These are phyloP conservation scores for Agrochola litura DNA, from an alignment of 2,888 invertebrate species.

Conservation along the genomic window DNA sequence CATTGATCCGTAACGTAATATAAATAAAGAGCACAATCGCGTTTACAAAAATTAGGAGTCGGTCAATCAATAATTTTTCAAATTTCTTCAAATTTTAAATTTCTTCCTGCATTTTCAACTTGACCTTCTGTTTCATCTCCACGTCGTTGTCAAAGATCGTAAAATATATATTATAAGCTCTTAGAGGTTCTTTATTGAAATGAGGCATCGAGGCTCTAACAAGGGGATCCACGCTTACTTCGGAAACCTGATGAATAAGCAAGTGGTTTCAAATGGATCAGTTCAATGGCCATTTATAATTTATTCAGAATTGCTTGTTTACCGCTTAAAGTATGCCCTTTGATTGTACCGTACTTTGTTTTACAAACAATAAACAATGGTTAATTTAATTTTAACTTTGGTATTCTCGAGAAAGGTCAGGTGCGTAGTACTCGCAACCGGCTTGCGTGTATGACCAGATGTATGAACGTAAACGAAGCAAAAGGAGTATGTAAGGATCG, in stretches of 20 bases:
- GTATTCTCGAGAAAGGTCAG: neutral
- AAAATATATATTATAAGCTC: conserved; percentile 62
- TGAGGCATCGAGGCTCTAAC: conserved; percentile 53
- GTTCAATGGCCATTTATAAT: conserved; percentile 52
- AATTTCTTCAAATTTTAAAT: too few species aligned
- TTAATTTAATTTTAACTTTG: neutral
- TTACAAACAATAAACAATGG: conserved; percentile 34
- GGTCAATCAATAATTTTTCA: too few species aligned
- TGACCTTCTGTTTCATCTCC: conserved; percentile 25
- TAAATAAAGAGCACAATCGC: too few species aligned
- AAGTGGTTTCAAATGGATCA: conserved; percentile 56
- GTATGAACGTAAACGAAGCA: neutral
- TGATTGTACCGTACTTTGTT: conserved; percentile 32
- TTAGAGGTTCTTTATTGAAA: conserved; percentile 63
- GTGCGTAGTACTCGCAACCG: too few species aligned
- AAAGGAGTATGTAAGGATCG: neutral
- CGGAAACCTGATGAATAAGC: conserved; percentile 62
- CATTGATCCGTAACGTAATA: too few species aligned
- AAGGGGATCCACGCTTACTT: conserved; percentile 42
- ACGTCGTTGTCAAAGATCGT: conserved; percentile 25
- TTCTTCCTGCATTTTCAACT: neutral
- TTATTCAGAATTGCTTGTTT: conserved; percentile 55
- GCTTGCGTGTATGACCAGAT: neutral
- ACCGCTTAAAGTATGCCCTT: conserved; percentile 30
- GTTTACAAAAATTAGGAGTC: too few species aligned